Base-by-base conservation (phyloP, 2,113 vertebrate species). In the Leptodactylus fuscus region DNA sequence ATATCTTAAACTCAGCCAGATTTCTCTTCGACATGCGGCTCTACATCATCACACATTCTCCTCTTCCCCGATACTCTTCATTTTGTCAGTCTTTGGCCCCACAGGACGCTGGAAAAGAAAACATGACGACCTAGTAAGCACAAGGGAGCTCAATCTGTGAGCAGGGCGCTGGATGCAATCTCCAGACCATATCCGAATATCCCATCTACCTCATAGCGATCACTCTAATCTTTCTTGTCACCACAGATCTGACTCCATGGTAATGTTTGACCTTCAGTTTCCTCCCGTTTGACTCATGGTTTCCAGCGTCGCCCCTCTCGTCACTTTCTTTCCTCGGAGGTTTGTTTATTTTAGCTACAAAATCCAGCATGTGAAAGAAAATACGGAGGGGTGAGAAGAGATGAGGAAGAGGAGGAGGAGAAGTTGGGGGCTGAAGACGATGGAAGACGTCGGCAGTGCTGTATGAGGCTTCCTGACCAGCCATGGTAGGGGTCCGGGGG, bases 301-400 rank as follows among this genome's bases (percentile, higher is more conserved):
- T 76, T 76, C 81, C 81, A 49, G 27, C 46, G 20, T 49, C 9
- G 0, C 60, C 62, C 13, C 53, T 18, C 55, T 36, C 53, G n/a
- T 16, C 79, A 16, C 60, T 46, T 27, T 34, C 60, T 5, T 60
- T 48, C 44, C 0, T 20, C 18, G 38, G 32, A 69, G 18, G 18
- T 7, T 51, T 82, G 62, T 82, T 82, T 82, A 70, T 70, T 70
- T 82, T 82, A 82, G 81, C 81, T 70, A 82, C 9, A 53, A 82
- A 70, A 51, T 70, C 44, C 46, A 34, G 1, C 44, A 70, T 51
- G 46, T 38, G 41, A 70, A 82, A 82, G 44, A 82, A n/a, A 70
- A 82, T 49, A 20, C 51, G 81, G 36, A 49, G 6, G 62, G 65
- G 62, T 12, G 32, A 51, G 65, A 82, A 67, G 27, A 18, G 29